Evolutionary conservation across 2,888 invertebrate species (phyloP), one percentile per base, ranked within the genome.

Genomic region (Ischnura elegans): DNA sequence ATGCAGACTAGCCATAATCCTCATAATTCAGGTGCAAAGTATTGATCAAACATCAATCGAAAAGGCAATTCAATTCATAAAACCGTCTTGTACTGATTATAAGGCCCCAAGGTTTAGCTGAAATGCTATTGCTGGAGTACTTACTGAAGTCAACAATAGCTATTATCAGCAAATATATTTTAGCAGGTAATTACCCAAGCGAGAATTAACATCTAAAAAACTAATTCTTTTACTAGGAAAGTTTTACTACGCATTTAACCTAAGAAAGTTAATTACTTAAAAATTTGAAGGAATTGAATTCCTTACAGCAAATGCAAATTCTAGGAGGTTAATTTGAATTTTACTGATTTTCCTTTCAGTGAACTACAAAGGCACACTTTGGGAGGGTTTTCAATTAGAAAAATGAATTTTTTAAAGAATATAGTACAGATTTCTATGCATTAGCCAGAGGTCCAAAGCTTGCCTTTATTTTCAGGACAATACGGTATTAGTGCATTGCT

Each of bases 401-500:
- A 76, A 76, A 36, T 76, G 13, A 13, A 25, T 36, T n/a, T 76
- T n/a, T n/a, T n/a, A n/a, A 8, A 76, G 10, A 76, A 36, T 36
- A 13, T 25, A 76, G 36, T 29, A 43, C 61, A 43, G 61, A 66
- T 61, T 90, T 61, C 29, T 43, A n/a, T 43, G 61, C 47, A 51
- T 47, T 87, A 90, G 90, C 61, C 61, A 61, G 43, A 66, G 29
- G 61, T 61, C 90, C 90, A 90, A 90, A 90, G 90, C 90, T 90
- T 90, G 90, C 90, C 90, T 90, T 90, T 90, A 90, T 66, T 90
- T 90, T 90, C 90, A 90, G 90, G 61, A 90, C 90, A 90, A 90
- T 90, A 90, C 90, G 90, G 90, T 61, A 90, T 90, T 90, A 90
- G 90, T 90, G 90, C 90, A 90, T 90, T 90, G 90, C 90, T 90